Evolutionary conservation across 2,113 vertebrate species (phyloP), one percentile per base, ranked within the genome.

Genomic region (Glaucomys volans): DNA sequence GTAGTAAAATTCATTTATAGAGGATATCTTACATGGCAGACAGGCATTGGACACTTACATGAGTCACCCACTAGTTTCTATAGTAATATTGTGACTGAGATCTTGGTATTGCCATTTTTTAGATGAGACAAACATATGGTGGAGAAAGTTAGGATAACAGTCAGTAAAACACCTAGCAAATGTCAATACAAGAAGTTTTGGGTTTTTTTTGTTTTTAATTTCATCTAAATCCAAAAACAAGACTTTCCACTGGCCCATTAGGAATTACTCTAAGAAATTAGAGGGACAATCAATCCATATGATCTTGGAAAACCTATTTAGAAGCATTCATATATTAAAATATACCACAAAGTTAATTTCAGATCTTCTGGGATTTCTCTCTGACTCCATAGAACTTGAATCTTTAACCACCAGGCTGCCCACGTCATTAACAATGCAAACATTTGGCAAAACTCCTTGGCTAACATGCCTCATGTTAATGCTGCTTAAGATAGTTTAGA

Each of bases 401-500:
- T 95, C 26, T 95, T 92, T 91, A 97, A 93, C 74, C 82, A 76
- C 75, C 5, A 91, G 14, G 4, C 26, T 40, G 30, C 35, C 93
- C 95, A 91, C 3, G 0, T 80, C 81, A 96, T 97, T 93, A 97
- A 93, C 82, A 96, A 96, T 95, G 88, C 57, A 95, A 96, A 86
- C 54, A 50, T 50, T 95, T 97, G 95, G 93, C 93, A 97, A 81
- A 91, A 30, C 7, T 93, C 66, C 77, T 67, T 95, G 30, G n/a
- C 30, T 96, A 37, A 94, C 72, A 26, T 83, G 10, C 87, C 30
- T 86, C 18, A 71, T 20, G 37, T 37, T 91, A 91, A 88, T 75
- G 42, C 32, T 84, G 91, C 92, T 50, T 26, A 84, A 71, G 42
- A 83, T 52, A 90, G 50, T 57, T 54, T 44, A 80, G 54, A 90